Evolutionary conservation across 92 coral and sea anemone genomes (phyloP), one percentile per base, ranked within the genome.

Genomic region (Plumapathes pennacea): DNA sequence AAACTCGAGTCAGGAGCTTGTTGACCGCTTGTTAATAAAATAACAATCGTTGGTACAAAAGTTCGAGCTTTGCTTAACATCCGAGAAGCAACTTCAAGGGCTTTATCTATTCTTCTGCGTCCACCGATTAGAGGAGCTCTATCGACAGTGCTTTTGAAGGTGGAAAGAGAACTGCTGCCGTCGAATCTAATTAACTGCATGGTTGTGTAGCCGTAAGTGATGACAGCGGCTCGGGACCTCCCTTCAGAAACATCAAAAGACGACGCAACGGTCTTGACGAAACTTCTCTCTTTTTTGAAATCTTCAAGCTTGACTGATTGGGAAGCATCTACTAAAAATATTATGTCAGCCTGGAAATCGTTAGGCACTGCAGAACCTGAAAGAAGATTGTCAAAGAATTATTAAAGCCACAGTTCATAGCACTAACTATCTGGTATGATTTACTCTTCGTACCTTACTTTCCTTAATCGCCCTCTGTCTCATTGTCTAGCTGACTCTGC

Each of bases 311-410:
- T 54, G 4, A 83, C 95, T 12, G 73, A 64, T n/a, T 81, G 53
- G 10, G 97, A 90, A 0, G 88, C 72, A 51, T 90, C 97, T 60
- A 90, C 50, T 18, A 86, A 64, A 63, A 90, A 84, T 2, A 90
- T 41, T 3, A 90, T 60, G 46, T 90, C 95, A 21, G 84, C 82
- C 1, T 33, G 29, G 28, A 71, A 33, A 30, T 71, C 52, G 36
- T 71, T 60, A 36, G 60, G n/a, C n/a, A n/a, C n/a, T n/a, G n/a
- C n/a, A n/a, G n/a, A n/a, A n/a, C n/a, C n/a, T n/a, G n/a, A n/a
- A n/a, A n/a, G n/a, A n/a, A n/a, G n/a, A n/a, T n/a, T n/a, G n/a
- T n/a, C n/a, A n/a, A n/a, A n/a, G n/a, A n/a, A n/a, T n/a, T n/a
- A n/a, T n/a, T n/a, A n/a, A n/a, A n/a, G n/a, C n/a, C n/a, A n/a